A percentile compares a stretch with the other conserved stretches of the same genome.
Conservation (phyloP, 2,888 invertebrate genomes). For the Orthosia cruda region DNA sequence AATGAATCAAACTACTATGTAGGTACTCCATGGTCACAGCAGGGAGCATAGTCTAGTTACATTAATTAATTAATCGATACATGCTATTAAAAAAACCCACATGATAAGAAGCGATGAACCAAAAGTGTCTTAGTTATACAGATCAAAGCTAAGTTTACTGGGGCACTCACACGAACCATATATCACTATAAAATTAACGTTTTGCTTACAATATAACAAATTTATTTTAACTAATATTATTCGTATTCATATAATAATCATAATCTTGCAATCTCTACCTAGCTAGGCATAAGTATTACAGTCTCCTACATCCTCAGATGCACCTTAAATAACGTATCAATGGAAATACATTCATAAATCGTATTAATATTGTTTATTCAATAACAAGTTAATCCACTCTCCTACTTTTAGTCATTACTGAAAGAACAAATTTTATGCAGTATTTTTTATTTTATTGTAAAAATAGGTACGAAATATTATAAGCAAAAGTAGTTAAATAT, state of each 20-base stretch:
- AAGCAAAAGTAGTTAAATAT: slow-evolving; percentile 42
- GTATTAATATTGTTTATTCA: neutral
- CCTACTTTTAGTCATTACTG: neutral
- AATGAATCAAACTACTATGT: slow-evolving; percentile 49
- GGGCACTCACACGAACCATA: slow-evolving; percentile 67
- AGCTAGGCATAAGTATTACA: neutral
- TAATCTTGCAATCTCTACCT: neutral
- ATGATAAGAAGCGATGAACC: slow-evolving; percentile 88
- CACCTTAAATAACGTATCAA: neutral
- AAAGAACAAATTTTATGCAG: neutral
- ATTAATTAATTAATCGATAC: slow-evolving; percentile 74
- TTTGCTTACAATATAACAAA: slow-evolving; percentile 33
- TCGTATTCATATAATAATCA: neutral
- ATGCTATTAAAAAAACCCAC: slow-evolving; percentile 92
- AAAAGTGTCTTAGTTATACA: slow-evolving; percentile 74
- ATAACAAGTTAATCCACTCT: neutral
- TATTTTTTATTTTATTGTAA: neutral
- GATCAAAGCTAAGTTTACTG: slow-evolving; percentile 75
- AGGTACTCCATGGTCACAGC: slow-evolving; percentile 58
- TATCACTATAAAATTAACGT: slow-evolving; percentile 58
- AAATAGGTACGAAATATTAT: slow-evolving; percentile 21
- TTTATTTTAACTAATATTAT: neutral
- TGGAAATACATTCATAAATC: neutral
- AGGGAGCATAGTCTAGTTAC: slow-evolving; percentile 79
- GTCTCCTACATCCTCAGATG: neutral